A percentile compares a stretch with the other conserved stretches of the same genome.
Evolutionary conservation across 2,888 invertebrate species (phyloP).

Genomic region (Colletes collaris): DNA sequence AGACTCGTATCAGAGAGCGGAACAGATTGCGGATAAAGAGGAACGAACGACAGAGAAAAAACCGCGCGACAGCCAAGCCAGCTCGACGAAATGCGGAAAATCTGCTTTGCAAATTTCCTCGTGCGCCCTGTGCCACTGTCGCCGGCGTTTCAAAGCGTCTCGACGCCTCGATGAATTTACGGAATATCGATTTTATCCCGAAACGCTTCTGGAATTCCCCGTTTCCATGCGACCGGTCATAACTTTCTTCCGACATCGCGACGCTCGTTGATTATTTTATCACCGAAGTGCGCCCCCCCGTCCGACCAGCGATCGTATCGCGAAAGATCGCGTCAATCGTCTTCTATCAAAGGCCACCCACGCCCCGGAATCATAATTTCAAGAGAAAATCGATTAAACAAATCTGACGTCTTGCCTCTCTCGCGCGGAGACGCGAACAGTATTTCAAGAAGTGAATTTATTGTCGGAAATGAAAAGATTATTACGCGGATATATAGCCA

Average conservation of each 20-base stretch:
- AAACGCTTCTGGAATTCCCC: slow-evolving; percentile 22
- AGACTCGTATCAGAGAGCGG: slow-evolving; percentile 31
- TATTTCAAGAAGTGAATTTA: no score
- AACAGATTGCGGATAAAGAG: slow-evolving; percentile 23
- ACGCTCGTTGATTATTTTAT: slow-evolving; percentile 23
- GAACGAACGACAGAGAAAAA: slow-evolving; percentile 11
- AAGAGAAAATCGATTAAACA: no score
- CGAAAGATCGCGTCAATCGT: no score
- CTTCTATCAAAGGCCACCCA: no score
- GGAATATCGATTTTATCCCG: slow-evolving; percentile 58
- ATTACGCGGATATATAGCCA: no score
- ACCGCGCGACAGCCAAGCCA: slow-evolving; percentile 20
- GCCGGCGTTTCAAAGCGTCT: slow-evolving; percentile 48
- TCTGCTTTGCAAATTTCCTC: slow-evolving; percentile 69
- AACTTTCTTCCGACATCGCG: slow-evolving; percentile 10
- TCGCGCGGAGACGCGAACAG: no score
- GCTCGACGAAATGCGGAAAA: slow-evolving; percentile 55
- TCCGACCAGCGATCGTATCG: not conserved
- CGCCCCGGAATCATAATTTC: no score
- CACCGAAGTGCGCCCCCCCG: not conserved
- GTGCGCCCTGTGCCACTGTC: slow-evolving; percentile 3
- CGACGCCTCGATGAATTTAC: slow-evolving; percentile 56
- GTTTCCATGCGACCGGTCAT: slow-evolving; percentile 15
- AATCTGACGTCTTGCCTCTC: no score
- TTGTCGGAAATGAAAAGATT: no score